Conservation (phyloP, 2,797 vertebrate genomes). For the Myotis planiceps region DNA sequence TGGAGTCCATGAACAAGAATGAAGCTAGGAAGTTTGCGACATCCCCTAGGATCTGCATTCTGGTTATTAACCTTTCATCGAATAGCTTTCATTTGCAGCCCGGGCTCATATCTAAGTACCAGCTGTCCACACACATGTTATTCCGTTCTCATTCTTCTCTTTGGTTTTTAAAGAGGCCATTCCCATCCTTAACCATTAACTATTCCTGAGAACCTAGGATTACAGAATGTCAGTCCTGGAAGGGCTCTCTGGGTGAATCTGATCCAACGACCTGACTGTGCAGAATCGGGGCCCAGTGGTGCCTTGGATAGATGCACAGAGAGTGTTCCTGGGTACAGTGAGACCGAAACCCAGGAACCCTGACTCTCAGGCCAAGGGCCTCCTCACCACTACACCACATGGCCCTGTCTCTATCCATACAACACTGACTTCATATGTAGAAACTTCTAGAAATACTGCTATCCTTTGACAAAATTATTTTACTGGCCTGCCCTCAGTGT, state of each 20-base stretch:
- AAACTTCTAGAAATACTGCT: not conserved
- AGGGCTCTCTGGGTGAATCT: not conserved
- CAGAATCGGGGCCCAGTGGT: not conserved
- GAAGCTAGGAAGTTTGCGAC: not conserved
- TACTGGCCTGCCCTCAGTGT: not conserved
- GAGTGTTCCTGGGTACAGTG: not conserved
- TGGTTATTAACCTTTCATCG: not conserved
- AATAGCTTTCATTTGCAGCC: not conserved
- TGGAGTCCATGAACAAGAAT: not conserved
- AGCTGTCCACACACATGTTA: not conserved
- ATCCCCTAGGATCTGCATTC: not conserved
- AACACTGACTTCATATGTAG: not conserved
- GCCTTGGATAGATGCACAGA: not conserved
- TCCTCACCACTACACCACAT: rapidly evolving
- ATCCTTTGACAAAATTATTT: not conserved
- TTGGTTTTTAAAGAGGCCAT: not conserved
- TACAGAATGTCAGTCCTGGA: not conserved
- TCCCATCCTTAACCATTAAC: not conserved
- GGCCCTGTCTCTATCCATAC: not conserved
- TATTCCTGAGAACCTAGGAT: not conserved
- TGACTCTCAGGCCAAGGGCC: not conserved
- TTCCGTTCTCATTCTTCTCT: not conserved
- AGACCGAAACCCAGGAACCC: not conserved
- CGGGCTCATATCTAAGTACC: not conserved
- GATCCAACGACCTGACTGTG: not conserved